A percentile compares a stretch with the other conserved stretches of the same genome.
phyloP scores from a whole-genome alignment of 2,888 invertebrate genomes.

The Pantelozetes paolii region DNA sequence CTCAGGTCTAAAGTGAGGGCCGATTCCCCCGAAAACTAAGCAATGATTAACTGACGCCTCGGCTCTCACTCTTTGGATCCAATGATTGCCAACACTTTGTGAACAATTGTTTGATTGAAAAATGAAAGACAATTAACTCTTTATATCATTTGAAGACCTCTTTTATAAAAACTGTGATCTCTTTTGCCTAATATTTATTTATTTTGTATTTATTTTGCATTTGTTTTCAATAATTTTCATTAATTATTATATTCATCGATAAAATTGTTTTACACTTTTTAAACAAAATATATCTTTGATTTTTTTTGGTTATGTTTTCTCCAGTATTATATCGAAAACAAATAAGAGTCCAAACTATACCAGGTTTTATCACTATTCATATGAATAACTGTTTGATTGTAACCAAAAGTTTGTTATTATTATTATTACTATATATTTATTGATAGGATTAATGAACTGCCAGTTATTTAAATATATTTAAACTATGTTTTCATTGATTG shows the following conservation, averaged over 20 bases:
- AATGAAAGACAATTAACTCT: too few relatives aligned
- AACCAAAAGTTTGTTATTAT: neutral
- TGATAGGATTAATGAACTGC: constrained; percentile 12
- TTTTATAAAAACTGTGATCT: constrained; percentile 46
- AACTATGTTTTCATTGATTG: neutral
- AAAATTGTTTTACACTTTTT: too few relatives aligned
- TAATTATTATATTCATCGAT: neutral
- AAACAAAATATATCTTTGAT: too few relatives aligned
- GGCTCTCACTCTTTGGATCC: too few relatives aligned
- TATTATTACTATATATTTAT: neutral
- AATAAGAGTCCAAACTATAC: constrained; percentile 7
- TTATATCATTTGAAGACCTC: too few relatives aligned
- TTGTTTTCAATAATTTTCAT: constrained; percentile 23
- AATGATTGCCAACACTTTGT: constrained; percentile 2
- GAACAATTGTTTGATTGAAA: constrained; percentile 29
- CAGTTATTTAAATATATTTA: neutral
- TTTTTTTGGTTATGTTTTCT: too few relatives aligned
- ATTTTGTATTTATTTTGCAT: neutral
- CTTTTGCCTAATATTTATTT: constrained; percentile 19
- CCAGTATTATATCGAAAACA: neutral
- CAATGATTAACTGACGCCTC: neutral
- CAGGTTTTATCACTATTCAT: neutral
- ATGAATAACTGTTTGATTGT: too few relatives aligned
- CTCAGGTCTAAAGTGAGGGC: constrained; percentile 32
- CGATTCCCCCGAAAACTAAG: neutral